Base-by-base conservation (phyloP, 2,113 vertebrate species). In the Anarrhichthys ocellatus region DNA sequence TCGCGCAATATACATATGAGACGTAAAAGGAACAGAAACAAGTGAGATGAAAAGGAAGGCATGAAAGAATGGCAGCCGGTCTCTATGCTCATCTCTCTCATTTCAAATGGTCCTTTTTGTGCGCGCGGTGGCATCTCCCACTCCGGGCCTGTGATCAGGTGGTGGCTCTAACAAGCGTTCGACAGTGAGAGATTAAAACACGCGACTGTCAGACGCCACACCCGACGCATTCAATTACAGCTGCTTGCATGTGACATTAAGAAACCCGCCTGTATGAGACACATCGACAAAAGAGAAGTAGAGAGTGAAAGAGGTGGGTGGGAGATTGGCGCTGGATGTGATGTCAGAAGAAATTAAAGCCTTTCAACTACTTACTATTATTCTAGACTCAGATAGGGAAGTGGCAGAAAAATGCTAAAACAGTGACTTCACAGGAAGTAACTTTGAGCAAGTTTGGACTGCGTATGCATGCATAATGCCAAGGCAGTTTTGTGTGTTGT, bases 171-270 rank as follows among this genome's bases (percentile, higher is more conserved):
- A 92, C 89, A 90, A 81, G 88, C 77, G 9, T 79, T 86, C 69
- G 63, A 82, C 82, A 74, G 77, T 73, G 70, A 64, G 86, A 88
- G 90, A 92, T 93, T 90, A 92, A 92, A 92, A 90, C 78, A 75
- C 46, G 70, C 77, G 6, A 84, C 85, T 87, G 92, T 89, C 90
- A 90, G 81, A 76, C 65, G 88, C 88, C 76, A 88, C 86, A 83
- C 86, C 90, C 87, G n/a, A 82, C 73, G 46, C 92, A 82, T 89
- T 92, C 89, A 94, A 95, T 94, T 92, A 92, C 87, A 87, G 92
- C 83, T 83, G 81, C 87, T 92, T 82, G 84, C 81, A 81, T 76
- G 86, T 89, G 91, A 91, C 91, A 86, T 92, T 91, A 92, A 90
- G 81, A 85, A 85, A 91, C 73, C 86, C 73, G 86, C 78, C 86